These are phyloP conservation scores for Carettochelys insculpta DNA, from an alignment of 2,113 vertebrate species.

Conservation along the genomic window DNA sequence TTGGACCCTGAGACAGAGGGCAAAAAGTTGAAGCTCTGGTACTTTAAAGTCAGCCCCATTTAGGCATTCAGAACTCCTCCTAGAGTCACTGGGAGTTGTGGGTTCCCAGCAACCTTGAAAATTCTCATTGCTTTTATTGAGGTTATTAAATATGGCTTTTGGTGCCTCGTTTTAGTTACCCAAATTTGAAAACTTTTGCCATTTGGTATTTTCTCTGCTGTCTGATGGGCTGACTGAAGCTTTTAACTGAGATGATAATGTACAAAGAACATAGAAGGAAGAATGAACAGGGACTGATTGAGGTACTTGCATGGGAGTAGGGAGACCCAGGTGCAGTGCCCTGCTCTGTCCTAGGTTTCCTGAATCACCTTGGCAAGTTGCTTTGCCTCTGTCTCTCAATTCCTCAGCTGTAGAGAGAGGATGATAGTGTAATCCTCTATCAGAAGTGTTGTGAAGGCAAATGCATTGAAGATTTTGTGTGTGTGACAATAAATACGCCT, in stretches of 20 bases:
- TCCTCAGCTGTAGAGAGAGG: neutral
- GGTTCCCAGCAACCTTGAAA: neutral
- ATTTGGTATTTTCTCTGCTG: neutral
- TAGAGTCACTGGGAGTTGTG: neutral
- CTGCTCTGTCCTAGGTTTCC: neutral
- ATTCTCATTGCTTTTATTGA: neutral
- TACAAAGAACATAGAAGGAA: neutral
- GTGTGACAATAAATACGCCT: neutral
- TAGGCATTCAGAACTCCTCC: neutral
- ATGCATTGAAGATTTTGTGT: too few species aligned
- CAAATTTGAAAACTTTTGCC: neutral
- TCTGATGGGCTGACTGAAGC: neutral
- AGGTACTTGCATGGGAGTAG: neutral
- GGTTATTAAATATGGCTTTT: neutral
- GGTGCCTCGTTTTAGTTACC: neutral
- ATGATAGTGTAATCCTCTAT: too few species aligned
- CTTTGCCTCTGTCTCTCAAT: neutral
- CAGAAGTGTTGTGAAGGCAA: too few species aligned
- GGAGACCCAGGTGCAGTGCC: neutral
- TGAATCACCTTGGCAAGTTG: neutral
- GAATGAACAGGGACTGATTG: neutral
- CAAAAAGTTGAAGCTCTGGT: neutral
- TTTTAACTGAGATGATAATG: neutral
- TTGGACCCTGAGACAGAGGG: neutral
- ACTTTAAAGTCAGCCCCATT: fast-evolving